phyloP scores from a whole-genome alignment of 2,797 vertebrate genomes.

The Parambassis ranga region DNA sequence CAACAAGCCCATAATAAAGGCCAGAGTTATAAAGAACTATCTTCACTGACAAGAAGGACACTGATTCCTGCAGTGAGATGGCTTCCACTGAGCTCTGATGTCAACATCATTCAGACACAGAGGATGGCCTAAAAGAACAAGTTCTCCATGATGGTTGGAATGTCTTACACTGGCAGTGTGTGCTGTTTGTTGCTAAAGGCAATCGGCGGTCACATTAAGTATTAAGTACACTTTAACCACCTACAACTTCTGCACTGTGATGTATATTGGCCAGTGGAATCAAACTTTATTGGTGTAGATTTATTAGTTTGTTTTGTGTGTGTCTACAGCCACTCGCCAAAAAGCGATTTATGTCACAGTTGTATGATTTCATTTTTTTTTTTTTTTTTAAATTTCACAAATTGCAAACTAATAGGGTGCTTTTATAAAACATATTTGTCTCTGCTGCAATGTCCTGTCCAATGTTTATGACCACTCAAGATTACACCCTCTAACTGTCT shows the following conservation, averaged over 20 bases:
- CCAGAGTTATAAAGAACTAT: neutral
- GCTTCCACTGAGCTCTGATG: too few species aligned
- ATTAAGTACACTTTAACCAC: neutral
- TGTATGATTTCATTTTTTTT: conserved; percentile 42
- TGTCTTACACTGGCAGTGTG: too few species aligned
- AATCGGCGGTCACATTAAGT: too few species aligned
- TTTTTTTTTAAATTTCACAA: conserved; percentile 35
- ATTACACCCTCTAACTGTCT: neutral
- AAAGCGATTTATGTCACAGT: conserved; percentile 19
- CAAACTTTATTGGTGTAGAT: conserved; percentile 18
- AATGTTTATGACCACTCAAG: conserved; percentile 10
- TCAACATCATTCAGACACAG: neutral
- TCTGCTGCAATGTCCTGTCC: conserved; percentile 4
- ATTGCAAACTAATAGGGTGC: conserved; percentile 33
- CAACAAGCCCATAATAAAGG: too few species aligned
- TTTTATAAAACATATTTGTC: conserved; percentile 31
- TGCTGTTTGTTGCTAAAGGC: too few species aligned
- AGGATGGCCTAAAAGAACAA: neutral
- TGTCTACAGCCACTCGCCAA: conserved; percentile 15
- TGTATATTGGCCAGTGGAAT: neutral
- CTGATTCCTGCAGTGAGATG: too few species aligned
- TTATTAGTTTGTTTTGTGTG: conserved; percentile 29
- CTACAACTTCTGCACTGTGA: neutral
- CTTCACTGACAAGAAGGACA: too few species aligned
- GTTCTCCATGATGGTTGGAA: too few species aligned